Evolutionary conservation across 2,888 invertebrate genomes (phyloP).

Genomic region (Volucella zonaria): DNA sequence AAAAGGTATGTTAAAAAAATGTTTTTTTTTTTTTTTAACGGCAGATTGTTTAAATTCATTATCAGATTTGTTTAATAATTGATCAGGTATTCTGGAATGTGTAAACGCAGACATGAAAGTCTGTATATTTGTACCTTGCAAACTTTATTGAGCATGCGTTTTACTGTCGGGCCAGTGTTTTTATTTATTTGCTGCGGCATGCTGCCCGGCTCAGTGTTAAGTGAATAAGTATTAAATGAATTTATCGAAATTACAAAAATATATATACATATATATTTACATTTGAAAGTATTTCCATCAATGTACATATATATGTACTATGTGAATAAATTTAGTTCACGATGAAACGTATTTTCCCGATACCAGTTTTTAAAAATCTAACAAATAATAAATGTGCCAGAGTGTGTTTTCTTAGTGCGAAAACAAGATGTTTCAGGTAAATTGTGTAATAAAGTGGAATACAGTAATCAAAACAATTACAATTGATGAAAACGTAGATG

Average conservation of each 20-base stretch:
- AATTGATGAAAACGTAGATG: no score
- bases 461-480: no score
- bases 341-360: slow-evolving; percentile 24
- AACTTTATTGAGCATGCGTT: background rate
- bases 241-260: background rate
- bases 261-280: background rate
- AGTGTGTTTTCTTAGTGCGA: background rate
- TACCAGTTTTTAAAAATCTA: background rate
- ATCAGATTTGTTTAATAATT: background rate
- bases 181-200: background rate
- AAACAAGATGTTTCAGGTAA: slow-evolving; percentile 22
- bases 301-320: background rate
- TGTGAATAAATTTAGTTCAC: background rate
- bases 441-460: background rate
- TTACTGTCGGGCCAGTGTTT: background rate
- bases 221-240: background rate
- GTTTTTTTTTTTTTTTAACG: background rate
- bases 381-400: background rate
- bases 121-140: background rate
- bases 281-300: no score
- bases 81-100: background rate
- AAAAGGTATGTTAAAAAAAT: slow-evolving; percentile 22
- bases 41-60: background rate
- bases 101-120: slow-evolving; percentile 2
- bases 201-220: background rate